Conservation (phyloP, 1,140 invertebrate genomes). For the Neocloeon triangulifer region DNA sequence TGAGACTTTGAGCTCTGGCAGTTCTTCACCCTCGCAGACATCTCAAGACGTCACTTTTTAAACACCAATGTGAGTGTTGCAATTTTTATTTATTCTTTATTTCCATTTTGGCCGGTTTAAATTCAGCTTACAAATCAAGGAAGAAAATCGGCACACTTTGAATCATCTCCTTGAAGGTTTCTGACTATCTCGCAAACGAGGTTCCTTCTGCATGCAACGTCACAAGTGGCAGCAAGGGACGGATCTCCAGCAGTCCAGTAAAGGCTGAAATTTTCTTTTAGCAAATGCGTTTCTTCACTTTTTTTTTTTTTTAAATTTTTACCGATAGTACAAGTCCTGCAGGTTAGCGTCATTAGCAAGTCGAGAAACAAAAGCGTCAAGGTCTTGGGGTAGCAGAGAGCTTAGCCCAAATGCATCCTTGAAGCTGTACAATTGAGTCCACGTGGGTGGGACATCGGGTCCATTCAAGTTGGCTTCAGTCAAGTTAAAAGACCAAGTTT, state of each 20-base stretch:
- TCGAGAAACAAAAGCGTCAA: constrained; percentile 16
- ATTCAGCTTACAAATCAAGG: too few species aligned
- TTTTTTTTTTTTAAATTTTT: constrained; percentile 9
- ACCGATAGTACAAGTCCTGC: constrained; percentile 19
- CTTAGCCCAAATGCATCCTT: constrained; percentile 16
- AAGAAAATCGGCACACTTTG: too few species aligned
- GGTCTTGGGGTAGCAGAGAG: constrained; percentile 15
- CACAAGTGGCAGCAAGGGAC: constrained; percentile 23
- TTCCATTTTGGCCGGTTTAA: too few species aligned
- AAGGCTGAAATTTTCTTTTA: too few species aligned
- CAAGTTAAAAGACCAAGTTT: constrained; percentile 30
- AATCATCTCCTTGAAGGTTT: constrained; percentile 25
- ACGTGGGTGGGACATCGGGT: constrained; percentile 13
- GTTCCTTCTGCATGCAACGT: constrained; percentile 26
- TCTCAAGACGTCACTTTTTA: too few species aligned
- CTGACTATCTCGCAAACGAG: constrained; percentile 30
- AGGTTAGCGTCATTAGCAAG: constrained; percentile 15
- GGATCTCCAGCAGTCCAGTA: constrained; percentile 30
- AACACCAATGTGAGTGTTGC: too few species aligned
- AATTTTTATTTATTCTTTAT: too few species aligned
- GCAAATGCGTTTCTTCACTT: too few species aligned
- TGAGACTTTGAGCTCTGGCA: constrained; percentile 34
- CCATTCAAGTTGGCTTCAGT: constrained; percentile 22
- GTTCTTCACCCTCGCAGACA: constrained; percentile 35
- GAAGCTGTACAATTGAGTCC: constrained; percentile 19